phyloP scores from a whole-genome alignment of 2,888 invertebrate genomes.

The Liposcelis brunnea region DNA sequence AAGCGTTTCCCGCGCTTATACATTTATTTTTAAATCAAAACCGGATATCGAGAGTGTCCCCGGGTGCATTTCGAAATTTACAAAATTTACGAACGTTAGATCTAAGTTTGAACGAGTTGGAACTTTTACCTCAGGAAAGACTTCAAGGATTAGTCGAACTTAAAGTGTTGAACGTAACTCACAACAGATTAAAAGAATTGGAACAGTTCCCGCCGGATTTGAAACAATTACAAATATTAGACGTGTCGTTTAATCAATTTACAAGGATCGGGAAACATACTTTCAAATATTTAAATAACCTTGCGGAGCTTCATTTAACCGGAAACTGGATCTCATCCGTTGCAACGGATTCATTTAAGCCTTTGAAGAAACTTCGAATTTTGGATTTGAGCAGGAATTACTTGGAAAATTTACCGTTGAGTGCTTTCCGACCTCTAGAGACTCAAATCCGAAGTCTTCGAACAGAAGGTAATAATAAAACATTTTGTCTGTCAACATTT shows the following conservation, averaged over 20 bases:
- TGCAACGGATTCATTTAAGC: slow-evolving; percentile 59
- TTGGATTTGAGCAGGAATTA: slow-evolving; percentile 72
- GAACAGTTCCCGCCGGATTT: slow-evolving; percentile 68
- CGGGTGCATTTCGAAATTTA: slow-evolving; percentile 65
- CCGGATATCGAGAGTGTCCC: slow-evolving; percentile 59
- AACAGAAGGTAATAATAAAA: slow-evolving; percentile 52
- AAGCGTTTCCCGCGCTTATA: slow-evolving; percentile 60
- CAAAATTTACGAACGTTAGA: slow-evolving; percentile 61
- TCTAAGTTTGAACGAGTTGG: slow-evolving; percentile 65
- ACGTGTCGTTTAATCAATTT: slow-evolving; percentile 69
- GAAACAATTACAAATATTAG: slow-evolving; percentile 57
- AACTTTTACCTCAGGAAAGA: slow-evolving; percentile 66
- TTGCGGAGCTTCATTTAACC: slow-evolving; percentile 59
- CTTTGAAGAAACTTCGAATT: slow-evolving; percentile 52
- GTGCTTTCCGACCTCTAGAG: slow-evolving; percentile 59
- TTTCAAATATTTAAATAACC: slow-evolving; percentile 56
- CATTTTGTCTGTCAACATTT: slow-evolving; percentile 7
- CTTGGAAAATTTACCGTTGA: slow-evolving; percentile 60
- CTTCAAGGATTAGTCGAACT: slow-evolving; percentile 59
- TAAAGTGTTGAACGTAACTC: slow-evolving; percentile 61
- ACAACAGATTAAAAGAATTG: slow-evolving; percentile 61
- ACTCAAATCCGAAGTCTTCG: slow-evolving; percentile 61
- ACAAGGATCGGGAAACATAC: slow-evolving; percentile 55
- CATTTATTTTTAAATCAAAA: slow-evolving; percentile 57
- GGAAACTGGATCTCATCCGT: slow-evolving; percentile 68